phyloP scores from a whole-genome alignment of 2,797 vertebrate species.

The Glossophaga mutica region DNA sequence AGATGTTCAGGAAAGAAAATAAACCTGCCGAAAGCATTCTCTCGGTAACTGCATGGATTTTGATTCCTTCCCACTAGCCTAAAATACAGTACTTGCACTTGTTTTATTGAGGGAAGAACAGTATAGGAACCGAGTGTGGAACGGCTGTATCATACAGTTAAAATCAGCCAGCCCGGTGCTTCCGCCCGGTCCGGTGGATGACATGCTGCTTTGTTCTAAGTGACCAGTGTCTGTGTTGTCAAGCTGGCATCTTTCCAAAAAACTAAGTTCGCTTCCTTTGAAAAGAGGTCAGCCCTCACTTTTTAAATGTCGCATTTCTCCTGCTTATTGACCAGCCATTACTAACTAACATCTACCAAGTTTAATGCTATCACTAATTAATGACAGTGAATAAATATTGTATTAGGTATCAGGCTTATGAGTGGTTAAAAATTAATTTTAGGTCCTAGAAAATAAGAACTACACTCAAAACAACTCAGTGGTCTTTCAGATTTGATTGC shows the following conservation, averaged over 20 bases:
- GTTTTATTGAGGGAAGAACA: background rate
- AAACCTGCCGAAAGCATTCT: background rate
- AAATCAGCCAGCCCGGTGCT: background rate
- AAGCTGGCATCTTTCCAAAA: slow-evolving; percentile 5
- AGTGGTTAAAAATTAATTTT: slow-evolving; percentile 33
- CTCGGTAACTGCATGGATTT: slow-evolving; percentile 17
- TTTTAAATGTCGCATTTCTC: background rate
- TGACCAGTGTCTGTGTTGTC: background rate
- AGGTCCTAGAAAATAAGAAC: background rate
- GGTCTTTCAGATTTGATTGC: background rate
- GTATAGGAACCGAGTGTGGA: background rate
- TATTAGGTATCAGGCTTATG: background rate
- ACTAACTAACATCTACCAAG: background rate
- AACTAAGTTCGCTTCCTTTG: slow-evolving; percentile 13
- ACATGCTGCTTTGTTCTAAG: background rate
- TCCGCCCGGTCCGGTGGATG: background rate
- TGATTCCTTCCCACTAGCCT: background rate
- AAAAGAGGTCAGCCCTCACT: background rate
- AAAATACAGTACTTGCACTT: background rate
- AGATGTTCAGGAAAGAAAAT: background rate
- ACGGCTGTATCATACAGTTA: background rate
- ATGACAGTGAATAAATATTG: background rate
- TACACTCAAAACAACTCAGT: background rate
- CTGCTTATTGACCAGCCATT: background rate
- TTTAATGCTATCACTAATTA: background rate